Conservation (phyloP, 2,888 invertebrate species). For the Imbricaverruca yamaguchii region DNA sequence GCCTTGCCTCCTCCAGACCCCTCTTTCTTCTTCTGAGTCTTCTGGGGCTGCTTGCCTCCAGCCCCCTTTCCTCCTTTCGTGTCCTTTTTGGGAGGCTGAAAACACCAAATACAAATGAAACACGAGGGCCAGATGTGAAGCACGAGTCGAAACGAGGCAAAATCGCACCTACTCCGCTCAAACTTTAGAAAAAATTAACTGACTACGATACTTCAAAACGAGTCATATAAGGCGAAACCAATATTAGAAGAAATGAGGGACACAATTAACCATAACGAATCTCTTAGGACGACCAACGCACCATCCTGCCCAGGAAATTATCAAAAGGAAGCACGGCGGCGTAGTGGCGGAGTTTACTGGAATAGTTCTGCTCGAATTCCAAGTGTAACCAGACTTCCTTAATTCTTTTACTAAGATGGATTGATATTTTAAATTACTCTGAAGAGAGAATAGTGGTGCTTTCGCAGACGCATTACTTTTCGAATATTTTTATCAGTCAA, state of each 20-base stretch:
- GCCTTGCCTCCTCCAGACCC: slow-evolving; percentile 85
- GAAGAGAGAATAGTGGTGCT: not conserved
- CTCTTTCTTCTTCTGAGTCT: slow-evolving; percentile 77
- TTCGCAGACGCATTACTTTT: not conserved
- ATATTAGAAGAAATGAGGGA: too few relatives aligned
- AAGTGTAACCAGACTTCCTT: not conserved
- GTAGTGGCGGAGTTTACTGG: not conserved
- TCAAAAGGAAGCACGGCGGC: not conserved
- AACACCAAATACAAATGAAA: not conserved
- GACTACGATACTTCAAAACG: too few relatives aligned
- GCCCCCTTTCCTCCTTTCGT: slow-evolving; percentile 64
- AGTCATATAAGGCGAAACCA: too few relatives aligned
- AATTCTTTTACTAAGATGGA: not conserved
- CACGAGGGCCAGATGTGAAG: too few relatives aligned
- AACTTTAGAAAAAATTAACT: too few relatives aligned
- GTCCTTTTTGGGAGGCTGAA: slow-evolving; percentile 72
- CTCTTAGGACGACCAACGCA: not conserved
- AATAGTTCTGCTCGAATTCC: not conserved
- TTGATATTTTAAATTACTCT: too few relatives aligned
- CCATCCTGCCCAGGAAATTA: not conserved
- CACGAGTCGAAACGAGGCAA: too few relatives aligned
- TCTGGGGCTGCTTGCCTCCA: slow-evolving; percentile 74
- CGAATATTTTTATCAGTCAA: not conserved
- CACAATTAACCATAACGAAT: too few relatives aligned
- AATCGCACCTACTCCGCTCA: too few relatives aligned